Evolutionary conservation across 2,797 vertebrate species (phyloP).

Genomic region (Peromyscus aztecus): DNA sequence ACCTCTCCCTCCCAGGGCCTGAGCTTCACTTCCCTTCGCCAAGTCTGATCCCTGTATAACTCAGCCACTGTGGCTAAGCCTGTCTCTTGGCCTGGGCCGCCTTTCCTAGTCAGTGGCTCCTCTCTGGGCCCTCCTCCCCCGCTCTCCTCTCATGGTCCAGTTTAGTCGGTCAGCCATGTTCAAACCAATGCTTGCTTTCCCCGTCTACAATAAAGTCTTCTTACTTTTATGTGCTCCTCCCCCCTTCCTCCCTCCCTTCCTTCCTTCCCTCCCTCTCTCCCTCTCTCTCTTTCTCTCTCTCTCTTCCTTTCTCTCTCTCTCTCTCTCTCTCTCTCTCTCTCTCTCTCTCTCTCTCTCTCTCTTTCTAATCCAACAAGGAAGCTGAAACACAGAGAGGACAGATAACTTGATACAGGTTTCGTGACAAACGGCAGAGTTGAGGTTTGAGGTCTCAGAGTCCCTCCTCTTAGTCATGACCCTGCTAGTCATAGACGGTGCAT

Average conservation of each 20-base stretch:
- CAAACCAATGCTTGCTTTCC: neutral
- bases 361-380: neutral
- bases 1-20: neutral
- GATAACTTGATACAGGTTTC: neutral
- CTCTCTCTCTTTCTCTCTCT: neutral
- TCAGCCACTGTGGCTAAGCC: neutral
- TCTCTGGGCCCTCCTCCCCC: too few species aligned
- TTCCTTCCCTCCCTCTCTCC: neutral
- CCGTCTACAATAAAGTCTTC: neutral
- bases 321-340: neutral
- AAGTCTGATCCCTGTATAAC: neutral
- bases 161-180: neutral
- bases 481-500: neutral
- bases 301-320: neutral
- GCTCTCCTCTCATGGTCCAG: neutral
- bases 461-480: too few species aligned
- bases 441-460: neutral
- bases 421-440: neutral
- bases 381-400: neutral
- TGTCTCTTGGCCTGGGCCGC: neutral
- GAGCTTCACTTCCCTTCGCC: neutral
- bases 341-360: too few species aligned
- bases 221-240: neutral
- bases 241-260: too few species aligned
- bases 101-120: neutral